Evolutionary conservation across 2,888 invertebrate species (phyloP), one percentile per base, ranked within the genome.

Genomic region (Gisinianus flammeolus): DNA sequence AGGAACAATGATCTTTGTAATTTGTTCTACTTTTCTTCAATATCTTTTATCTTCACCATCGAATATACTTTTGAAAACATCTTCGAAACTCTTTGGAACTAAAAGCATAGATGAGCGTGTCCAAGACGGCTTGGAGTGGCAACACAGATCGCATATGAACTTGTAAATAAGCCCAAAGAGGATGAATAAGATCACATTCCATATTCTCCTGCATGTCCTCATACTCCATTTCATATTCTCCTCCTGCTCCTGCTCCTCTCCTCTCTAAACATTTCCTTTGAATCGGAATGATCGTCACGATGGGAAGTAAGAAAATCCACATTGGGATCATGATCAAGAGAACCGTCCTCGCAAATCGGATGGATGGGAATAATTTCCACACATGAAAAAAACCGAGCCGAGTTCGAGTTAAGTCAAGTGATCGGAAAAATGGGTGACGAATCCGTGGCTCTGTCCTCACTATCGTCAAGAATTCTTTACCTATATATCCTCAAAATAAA

Each of bases 321-420:
- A 83, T 84, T 54, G 84, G 84, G 35, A n/a, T 83, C 83, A 84
- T 83, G 52, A 84, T 84, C 28, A 84, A 79, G n/a, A 84, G 82
- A 54, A 84, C 84, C 5, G 84, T 84, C 22, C 83, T 58, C 5
- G 84, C 83, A 76, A 84, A 84, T 22, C 84, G 72, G 52, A 83
- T 83, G 1, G 83, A 83, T 28, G 84, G 84, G 44, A 84, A 83
- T 24, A 62, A 22, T 62, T 22, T 62, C 62, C 81, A 81, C 77
- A 84, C 84, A 79, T 84, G 84, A 62, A 83, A 84, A 79, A 82
- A 24, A 3, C 62, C 81, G n/a, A n/a, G n/a, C 52, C 82, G 81
- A 0, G 81, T 66, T 52, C 84, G 31, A 0, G 82, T 81, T 67
- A 84, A 80, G 74, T 84, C 83, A 22, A 83, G 77, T 78, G 81